Evolutionary conservation across 2,888 invertebrate genomes (phyloP), one percentile per base, ranked within the genome.

Genomic region (Coelinius sp.): DNA sequence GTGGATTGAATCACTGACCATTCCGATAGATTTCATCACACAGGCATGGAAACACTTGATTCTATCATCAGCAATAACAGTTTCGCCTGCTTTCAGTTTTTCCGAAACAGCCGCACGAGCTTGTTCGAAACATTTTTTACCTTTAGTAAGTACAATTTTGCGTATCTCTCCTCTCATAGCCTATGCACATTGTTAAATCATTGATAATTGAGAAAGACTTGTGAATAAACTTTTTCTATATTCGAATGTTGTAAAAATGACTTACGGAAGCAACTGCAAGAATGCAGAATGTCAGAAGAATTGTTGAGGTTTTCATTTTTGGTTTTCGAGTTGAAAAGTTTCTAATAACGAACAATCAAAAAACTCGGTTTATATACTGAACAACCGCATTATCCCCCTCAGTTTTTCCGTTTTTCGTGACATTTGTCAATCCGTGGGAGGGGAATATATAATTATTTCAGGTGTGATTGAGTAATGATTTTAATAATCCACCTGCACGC

Each of bases 41-140:
- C 78, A 78, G 7, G 78, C 76, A 14, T 49, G 44, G 56, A 78
- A 73, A 46, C 78, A 78, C 63, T 73, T 75, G 1, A 66, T 10
- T 49, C 73, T 74, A 1, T 64, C 64, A 63, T 73, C 74, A 31
- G 35, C 12, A 17, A 25, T 14, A 14, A 24, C 66, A n/a, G n/a
- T n/a, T 41, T 46, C 70, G 0, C 17, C 1, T 0, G 52, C 2
- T 22, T n/a, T n/a, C n/a, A n/a, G n/a, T n/a, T n/a, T n/a, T n/a
- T n/a, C n/a, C n/a, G n/a, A n/a, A n/a, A n/a, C n/a, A n/a, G n/a
- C 72, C 6, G 25, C 35, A 7, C 68, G 59, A 7, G 62, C 44
- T 65, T 72, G 68, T 1, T 12, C 49, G 49, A 66, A 17, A 49
- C 73, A 73, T 49, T 70, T 64, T 35, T 65, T 31, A 31, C 17